Base-by-base conservation (phyloP, 2,888 invertebrate genomes). In the Cantharis nigra region DNA sequence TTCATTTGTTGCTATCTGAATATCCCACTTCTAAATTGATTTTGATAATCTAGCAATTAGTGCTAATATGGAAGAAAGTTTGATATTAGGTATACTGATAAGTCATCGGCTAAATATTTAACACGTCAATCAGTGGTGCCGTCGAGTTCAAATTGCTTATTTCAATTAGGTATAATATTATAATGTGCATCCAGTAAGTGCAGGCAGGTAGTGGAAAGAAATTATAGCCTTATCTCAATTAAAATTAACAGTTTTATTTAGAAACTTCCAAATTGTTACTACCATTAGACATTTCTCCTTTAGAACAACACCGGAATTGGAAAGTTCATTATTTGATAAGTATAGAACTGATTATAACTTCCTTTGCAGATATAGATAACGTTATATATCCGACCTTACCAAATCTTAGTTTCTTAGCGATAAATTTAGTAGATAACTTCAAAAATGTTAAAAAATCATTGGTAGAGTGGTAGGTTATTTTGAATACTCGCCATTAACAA, bases 291-390 rank as follows among this genome's bases (percentile, higher is more conserved):
- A 74, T 71, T 76, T 70, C 72, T 62, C 63, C 63, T 69, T 78
- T 73, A 75, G 75, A 78, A 78, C 75, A 75, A 78, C 75, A 80
- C 84, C 85, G 85, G 85, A 85, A 84, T 83, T 84, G 81, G 82
- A 85, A 84, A 84, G 83, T 85, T 84, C 82, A 83, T 80, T 80
- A 83, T 82, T 84, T 83, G 85, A 85, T 85, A 86, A 83, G 83
- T 85, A 83, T 84, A 82, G 79, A 83, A 82, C 82, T 82, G 85
- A 85, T 85, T 85, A 84, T 82, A 82, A 85, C 85, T 85, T 86
- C 86, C 86, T 84, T 83, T 83, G 75, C 80, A 83, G 85, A 85
- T 86, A 83, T 78, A 85, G 85, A 85, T 85, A 85, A 77, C 75
- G 80, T 78, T 75, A 63, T 74, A 79, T 78, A 78, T 80, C 78